A percentile compares a stretch with the other conserved stretches of the same genome.
These are phyloP conservation scores for Trematomus loennbergii DNA, from an alignment of 2,113 vertebrate species.

Conservation along the genomic window DNA sequence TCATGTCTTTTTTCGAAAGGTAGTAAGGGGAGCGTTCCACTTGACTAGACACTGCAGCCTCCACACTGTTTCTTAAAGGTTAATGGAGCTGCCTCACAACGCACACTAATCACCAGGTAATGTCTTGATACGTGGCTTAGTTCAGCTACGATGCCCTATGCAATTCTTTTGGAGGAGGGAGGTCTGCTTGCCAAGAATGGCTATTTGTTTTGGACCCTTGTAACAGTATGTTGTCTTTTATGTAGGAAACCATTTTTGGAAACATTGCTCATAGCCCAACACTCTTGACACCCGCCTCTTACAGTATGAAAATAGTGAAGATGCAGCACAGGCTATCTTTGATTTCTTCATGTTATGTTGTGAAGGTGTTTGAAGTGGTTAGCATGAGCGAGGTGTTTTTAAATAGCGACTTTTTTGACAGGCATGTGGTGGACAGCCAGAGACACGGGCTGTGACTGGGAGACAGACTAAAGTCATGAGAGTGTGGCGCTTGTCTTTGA, in stretches of 20 bases:
- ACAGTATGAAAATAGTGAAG: conserved; percentile 10
- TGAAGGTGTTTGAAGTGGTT: conserved; percentile 35
- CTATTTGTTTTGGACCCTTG: background rate
- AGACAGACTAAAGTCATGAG: conserved; percentile 68
- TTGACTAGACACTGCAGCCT: conserved; percentile 68
- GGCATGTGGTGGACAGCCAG: conserved; percentile 33
- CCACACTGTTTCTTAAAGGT: conserved; percentile 77
- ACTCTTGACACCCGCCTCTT: conserved; percentile 8
- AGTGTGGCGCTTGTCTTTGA: conserved; percentile 61
- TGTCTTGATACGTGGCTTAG: conserved; percentile 59
- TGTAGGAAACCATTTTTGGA: background rate
- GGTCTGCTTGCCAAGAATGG: conserved; percentile 24
- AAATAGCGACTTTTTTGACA: conserved; percentile 22
- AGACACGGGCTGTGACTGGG: conserved; percentile 25
- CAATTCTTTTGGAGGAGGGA: conserved; percentile 40
- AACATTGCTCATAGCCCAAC: conserved; percentile 3
- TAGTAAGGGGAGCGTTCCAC: conserved; percentile 58
- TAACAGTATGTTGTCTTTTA: background rate
- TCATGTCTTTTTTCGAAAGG: conserved; percentile 25
- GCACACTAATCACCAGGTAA: conserved; percentile 77
- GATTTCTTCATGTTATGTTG: conserved; percentile 4
- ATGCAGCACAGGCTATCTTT: conserved; percentile 19
- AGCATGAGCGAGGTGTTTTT: conserved; percentile 8
- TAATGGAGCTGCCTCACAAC: conserved; percentile 76
- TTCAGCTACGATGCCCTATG: conserved; percentile 58